Base-by-base conservation (phyloP, 2,797 vertebrate species). In the Diplodus sargus region DNA sequence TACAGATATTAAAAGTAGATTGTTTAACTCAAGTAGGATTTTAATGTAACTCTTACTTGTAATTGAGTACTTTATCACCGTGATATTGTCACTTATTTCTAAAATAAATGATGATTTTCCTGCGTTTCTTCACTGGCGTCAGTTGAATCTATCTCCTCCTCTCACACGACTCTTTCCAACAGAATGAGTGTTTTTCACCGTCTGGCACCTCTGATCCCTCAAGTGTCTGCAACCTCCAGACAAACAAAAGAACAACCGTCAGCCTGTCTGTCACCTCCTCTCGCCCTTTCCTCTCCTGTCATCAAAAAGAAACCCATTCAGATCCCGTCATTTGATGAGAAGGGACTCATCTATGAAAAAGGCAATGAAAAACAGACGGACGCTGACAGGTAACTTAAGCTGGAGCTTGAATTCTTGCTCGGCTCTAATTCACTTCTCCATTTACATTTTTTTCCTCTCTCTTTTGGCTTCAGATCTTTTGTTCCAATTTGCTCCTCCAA, bases 261-360 rank as follows among this genome's bases (percentile, higher is more conserved):
- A 10, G 79, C 66, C 57, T 73, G 81, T 71, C 18, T 86, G 87
- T 76, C 86, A 8, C 87, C 88, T 71, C 89, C 90, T 47, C 65
- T 86, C 74, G 71, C 91, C 11, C 93, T 95, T n/a, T 92, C 94
- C 3, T 93, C 95, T 54, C 94, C 95, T 15, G 76, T 95, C 70
- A 86, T 95, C 84, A 93, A 84, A 72, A 95, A 94, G 90, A 95
- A 91, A 87, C 88, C 87, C 13, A 95, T 96, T 78, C 89, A 93
- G 34, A 94, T 95, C 76, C 87, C 92, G 0, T 94, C 95, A 39
- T 95, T 95, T 82, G 89, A 90, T 71, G 82, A 90, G 63, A 91
- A 68, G 65, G 92, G 84, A 39, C 70, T 90, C 28, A 22, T 85
- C 57, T 83, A 72, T 71, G 90, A 88, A 23, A 87, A 65, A 48